These are phyloP conservation scores for Orthosia gracilis DNA, from an alignment of 2,888 invertebrate genomes.

Conservation along the genomic window DNA sequence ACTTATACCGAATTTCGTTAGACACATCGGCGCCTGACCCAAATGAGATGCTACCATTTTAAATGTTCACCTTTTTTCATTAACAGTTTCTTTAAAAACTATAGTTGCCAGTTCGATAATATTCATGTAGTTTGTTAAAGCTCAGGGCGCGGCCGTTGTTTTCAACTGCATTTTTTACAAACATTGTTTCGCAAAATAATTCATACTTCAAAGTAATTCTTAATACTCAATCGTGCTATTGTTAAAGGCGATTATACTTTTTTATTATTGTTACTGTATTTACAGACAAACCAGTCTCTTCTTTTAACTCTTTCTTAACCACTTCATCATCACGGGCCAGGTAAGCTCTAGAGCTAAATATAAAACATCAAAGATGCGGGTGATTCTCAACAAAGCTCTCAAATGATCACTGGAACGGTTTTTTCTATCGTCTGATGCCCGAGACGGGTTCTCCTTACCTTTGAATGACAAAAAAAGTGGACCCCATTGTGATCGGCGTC, in stretches of 20 bases:
- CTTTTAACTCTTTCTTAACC: constrained; percentile 76
- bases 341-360: constrained; percentile 78
- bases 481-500: constrained; percentile 88
- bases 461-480: constrained; percentile 82
- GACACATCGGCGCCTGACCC: constrained; percentile 80
- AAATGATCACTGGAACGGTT: constrained; percentile 80
- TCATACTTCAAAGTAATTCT: constrained; percentile 3
- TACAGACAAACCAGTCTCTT: constrained; percentile 63
- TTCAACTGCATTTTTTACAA: background rate
- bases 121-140: background rate
- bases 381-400: constrained; percentile 78
- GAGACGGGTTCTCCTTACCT: constrained; percentile 82
- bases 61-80: constrained; percentile 38
- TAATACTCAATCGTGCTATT: constrained; percentile 17
- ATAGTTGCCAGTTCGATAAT: background rate
- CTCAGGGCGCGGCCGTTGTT: background rate
- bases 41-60: constrained; percentile 60
- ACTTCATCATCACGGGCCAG: constrained; percentile 77
- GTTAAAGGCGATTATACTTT: constrained; percentile 48
- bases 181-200: background rate
- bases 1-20: constrained; percentile 69
- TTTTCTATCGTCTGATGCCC: constrained; percentile 81
- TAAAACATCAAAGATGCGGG: constrained; percentile 83
- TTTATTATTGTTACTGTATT: constrained; percentile 50
- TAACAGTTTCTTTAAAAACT: background rate